Conservation (phyloP, 2,888 invertebrate genomes). For the Unio pictorum region DNA sequence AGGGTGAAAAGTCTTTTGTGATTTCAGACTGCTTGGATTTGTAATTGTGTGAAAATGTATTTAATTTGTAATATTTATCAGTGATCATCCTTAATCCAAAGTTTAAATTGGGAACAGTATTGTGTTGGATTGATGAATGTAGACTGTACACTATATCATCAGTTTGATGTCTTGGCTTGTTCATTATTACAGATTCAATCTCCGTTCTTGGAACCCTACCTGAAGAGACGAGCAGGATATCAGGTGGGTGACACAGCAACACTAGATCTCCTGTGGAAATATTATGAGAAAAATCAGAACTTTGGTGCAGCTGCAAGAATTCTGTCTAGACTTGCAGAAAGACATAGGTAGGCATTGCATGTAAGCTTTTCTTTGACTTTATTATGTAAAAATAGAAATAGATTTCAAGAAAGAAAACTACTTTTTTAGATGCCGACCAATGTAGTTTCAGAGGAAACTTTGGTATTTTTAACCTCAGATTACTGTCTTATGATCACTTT, state of each 20-base stretch:
- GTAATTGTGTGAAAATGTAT: no score
- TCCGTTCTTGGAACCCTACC: slow-evolving; percentile 84
- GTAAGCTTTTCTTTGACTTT: background rate
- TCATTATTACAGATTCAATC: slow-evolving; percentile 71
- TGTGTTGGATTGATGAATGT: background rate
- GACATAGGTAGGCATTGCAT: slow-evolving; percentile 65
- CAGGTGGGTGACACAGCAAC: slow-evolving; percentile 74
- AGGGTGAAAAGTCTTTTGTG: no score
- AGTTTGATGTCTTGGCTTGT: background rate
- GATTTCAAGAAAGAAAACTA: no score
- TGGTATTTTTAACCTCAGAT: no score
- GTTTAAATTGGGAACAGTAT: no score
- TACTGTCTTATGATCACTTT: no score
- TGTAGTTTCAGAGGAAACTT: no score
- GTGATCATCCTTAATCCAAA: no score
- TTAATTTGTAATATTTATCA: no score
- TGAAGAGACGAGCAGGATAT: slow-evolving; percentile 73
- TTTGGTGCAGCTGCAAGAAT: slow-evolving; percentile 94
- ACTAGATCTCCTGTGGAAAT: slow-evolving; percentile 94
- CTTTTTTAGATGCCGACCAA: no score
- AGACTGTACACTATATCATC: background rate
- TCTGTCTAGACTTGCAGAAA: slow-evolving; percentile 87
- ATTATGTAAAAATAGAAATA: background rate
- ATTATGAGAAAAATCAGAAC: slow-evolving; percentile 92
- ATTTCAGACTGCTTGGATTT: no score